Evolutionary conservation across 2,113 vertebrate species (phyloP), one percentile per base, ranked within the genome.

Genomic region (Alethe castanea): DNA sequence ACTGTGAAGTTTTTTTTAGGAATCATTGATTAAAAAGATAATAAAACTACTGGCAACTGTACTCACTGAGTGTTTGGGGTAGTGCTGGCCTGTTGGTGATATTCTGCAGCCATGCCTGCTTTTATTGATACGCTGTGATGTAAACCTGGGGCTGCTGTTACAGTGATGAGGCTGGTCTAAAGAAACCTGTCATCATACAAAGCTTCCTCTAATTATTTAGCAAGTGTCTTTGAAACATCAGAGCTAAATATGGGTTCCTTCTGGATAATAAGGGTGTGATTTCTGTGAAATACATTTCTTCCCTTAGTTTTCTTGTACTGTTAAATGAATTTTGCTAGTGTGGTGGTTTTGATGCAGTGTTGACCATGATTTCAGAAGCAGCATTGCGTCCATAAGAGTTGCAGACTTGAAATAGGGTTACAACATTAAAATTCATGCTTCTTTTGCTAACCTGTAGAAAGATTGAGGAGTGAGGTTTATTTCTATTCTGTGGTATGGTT

Each of bases 111-210:
- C 0, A 0, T 69, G 19, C 44, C 40, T 66, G 47, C 36, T 82
- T 44, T n/a, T 38, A 10, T 10, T 6, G 9, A 20, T 2, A 2
- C 1, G 4, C 53, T 88, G 11, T 2, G 0, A 2, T 70, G 54
- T 33, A 60, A 82, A 54, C 6, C 20, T 53, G 20, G 45, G 65
- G 33, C 62, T 93, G 64, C 20, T 52, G 17, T 72, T 54, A 42
- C 25, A 45, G 23, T 7, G 26, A 5, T 26, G 38, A 67, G 19
- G 40, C 42, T 71, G 66, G 12, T 64, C 29, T 52, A 24, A 40
- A 45, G 70, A 85, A 71, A 48, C 4, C 17, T 47, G 22, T 56
- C 33, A 29, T 23, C 29, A 16, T 14, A 48, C 53, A 38, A 64
- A 59, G 26, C 11, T 40, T 83, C 35, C 22, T 52, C 52, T 76